Conservation (phyloP, 1,140 invertebrate species). For the Delia radicum region DNA sequence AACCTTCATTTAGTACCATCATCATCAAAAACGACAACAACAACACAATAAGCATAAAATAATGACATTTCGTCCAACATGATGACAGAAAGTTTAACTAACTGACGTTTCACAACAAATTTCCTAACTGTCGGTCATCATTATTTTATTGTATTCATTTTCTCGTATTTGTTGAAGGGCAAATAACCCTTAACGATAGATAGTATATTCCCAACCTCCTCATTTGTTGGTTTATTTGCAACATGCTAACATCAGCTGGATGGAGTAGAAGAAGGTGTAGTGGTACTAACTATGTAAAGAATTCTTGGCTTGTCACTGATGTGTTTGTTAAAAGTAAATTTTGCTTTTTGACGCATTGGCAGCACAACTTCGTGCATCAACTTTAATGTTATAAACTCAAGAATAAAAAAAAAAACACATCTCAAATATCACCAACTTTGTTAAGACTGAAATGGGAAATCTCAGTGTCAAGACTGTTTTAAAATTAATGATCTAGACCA, state of each 20-base stretch:
- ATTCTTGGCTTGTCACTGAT: not conserved
- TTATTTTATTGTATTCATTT: not conserved
- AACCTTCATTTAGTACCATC: not conserved
- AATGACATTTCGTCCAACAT: constrained; percentile 1
- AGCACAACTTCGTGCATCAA: not conserved
- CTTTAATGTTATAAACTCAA: not conserved
- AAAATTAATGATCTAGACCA: too few species aligned
- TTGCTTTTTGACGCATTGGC: constrained; percentile 3
- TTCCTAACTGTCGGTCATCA: constrained; percentile 1
- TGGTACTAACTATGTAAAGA: too few species aligned
- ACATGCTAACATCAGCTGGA: not conserved
- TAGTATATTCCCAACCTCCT: not conserved
- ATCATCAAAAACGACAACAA: too few species aligned
- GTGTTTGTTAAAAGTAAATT: not conserved
- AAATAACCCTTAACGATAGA: not conserved
- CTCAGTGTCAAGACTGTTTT: too few species aligned
- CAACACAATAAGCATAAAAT: not conserved
- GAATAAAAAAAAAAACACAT: not conserved
- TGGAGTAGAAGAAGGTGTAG: not conserved
- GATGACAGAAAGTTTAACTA: not conserved
- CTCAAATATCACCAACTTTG: not conserved
- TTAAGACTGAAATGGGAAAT: too few species aligned
- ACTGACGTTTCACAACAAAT: constrained; percentile 1
- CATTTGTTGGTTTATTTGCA: not conserved
- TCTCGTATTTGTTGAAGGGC: not conserved